Conservation (phyloP, 2,113 vertebrate species). For the Struthidea cinerea region DNA sequence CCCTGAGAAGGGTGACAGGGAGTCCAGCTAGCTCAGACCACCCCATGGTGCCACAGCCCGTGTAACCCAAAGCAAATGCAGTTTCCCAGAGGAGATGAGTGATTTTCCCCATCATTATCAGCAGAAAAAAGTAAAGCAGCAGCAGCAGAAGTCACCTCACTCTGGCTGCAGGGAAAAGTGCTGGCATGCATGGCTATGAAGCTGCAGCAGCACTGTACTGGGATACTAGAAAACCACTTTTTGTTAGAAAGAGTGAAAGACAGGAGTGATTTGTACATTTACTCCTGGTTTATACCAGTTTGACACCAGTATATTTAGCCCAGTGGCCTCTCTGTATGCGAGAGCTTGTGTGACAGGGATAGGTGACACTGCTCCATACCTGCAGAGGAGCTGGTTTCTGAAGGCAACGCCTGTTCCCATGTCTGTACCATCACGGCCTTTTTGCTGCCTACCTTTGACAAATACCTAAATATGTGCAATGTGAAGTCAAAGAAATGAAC, state of each 20-base stretch:
- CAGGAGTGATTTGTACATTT: background rate
- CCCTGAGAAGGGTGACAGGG: background rate
- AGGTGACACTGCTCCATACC: background rate
- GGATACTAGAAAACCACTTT: background rate
- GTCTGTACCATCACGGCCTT: background rate
- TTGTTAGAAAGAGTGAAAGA: background rate
- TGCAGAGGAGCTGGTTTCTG: background rate
- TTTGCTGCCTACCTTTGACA: background rate
- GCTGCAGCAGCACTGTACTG: background rate
- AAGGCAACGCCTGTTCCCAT: background rate
- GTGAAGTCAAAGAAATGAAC: background rate
- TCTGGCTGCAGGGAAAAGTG: background rate
- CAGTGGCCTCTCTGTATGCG: background rate
- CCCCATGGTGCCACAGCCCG: rapidly evolving
- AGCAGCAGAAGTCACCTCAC: background rate
- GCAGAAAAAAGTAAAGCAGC: background rate
- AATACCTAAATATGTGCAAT: background rate
- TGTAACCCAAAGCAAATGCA: background rate
- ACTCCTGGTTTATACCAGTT: background rate
- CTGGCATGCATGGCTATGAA: rapidly evolving
- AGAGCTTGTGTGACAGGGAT: background rate
- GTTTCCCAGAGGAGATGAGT: background rate
- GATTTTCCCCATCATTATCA: background rate
- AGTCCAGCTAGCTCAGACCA: background rate
- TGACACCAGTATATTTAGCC: background rate